phyloP scores from a whole-genome alignment of 2,113 vertebrate genomes.

The Thunnus thynnus region DNA sequence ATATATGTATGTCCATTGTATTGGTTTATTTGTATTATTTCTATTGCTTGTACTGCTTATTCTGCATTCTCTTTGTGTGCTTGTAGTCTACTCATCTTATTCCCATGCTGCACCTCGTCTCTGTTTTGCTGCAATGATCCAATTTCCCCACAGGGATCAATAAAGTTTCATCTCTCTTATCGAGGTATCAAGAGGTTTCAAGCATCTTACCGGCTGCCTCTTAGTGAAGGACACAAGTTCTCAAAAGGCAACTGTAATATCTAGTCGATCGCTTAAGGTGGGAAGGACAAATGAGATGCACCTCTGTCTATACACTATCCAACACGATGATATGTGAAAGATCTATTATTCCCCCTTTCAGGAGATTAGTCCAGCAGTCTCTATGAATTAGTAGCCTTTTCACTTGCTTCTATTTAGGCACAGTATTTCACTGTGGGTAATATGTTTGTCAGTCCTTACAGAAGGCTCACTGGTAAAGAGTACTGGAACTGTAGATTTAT shows the following conservation, averaged over 20 bases:
- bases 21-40: not conserved
- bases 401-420: not conserved
- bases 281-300: constrained; percentile 53
- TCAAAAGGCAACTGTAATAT: constrained; percentile 56
- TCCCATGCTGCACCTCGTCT: constrained; percentile 58
- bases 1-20: not conserved
- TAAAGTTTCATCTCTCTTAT: constrained; percentile 73
- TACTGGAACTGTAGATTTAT: not conserved
- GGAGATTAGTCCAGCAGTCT: constrained; percentile 40
- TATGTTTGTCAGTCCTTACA: not conserved
- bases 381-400: constrained; percentile 18
- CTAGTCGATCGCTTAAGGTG: constrained; percentile 47
- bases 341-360: constrained; percentile 44
- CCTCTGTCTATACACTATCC: constrained; percentile 17
- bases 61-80: constrained; percentile 28
- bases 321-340: constrained; percentile 24
- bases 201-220: constrained; percentile 49
- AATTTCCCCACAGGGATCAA: constrained; percentile 71
- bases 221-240: constrained; percentile 51
- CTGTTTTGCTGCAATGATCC: constrained; percentile 64
- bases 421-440: not conserved
- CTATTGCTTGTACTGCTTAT: not conserved
- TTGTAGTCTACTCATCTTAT: constrained; percentile 51
- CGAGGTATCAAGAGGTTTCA: constrained; percentile 59
- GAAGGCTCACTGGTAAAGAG: not conserved